Evolutionary conservation across 2,888 invertebrate genomes (phyloP).

Genomic region (Tiphia femorata): DNA sequence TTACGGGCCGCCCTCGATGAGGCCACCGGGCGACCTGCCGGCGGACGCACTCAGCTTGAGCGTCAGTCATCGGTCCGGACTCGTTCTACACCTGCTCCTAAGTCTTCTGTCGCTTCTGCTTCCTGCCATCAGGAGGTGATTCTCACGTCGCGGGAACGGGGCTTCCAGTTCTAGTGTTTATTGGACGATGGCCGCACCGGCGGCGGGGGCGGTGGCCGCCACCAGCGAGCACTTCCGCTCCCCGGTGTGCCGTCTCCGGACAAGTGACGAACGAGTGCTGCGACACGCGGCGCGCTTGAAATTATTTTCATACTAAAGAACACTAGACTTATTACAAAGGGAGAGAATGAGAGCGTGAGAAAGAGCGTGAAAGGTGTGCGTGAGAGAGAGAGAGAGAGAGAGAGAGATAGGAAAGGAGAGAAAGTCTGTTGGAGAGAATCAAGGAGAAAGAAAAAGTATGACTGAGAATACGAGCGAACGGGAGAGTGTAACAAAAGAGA

Average conservation of each 20-base stretch:
- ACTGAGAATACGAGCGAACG: background rate
- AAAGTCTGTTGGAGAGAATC: background rate
- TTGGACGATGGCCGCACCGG: constrained; percentile 43
- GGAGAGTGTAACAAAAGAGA: background rate
- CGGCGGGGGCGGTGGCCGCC: constrained; percentile 16
- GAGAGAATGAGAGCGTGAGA: background rate
- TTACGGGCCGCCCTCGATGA: constrained; percentile 55
- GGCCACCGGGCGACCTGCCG: constrained; percentile 51
- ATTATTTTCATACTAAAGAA: constrained; percentile 64
- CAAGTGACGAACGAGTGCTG: constrained; percentile 41
- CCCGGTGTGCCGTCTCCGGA: constrained; percentile 29
- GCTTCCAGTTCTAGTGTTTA: constrained; percentile 65
- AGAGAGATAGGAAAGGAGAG: constrained; percentile 5
- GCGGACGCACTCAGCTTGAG: constrained; percentile 45
- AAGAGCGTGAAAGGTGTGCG: background rate
- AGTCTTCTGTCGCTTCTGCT: constrained; percentile 51
- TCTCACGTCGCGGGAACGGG: constrained; percentile 54
- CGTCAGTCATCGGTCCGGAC: constrained; percentile 38
- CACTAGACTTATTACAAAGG: constrained; percentile 52
- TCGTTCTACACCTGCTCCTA: constrained; percentile 51
- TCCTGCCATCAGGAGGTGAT: constrained; percentile 60
- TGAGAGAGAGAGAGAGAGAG: background rate
- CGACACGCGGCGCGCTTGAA: constrained; percentile 48
- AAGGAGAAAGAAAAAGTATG: background rate
- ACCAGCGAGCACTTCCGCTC: constrained; percentile 19